Evolutionary conservation across 2,888 invertebrate genomes (phyloP).

Genomic region (Cetonia aurata): DNA sequence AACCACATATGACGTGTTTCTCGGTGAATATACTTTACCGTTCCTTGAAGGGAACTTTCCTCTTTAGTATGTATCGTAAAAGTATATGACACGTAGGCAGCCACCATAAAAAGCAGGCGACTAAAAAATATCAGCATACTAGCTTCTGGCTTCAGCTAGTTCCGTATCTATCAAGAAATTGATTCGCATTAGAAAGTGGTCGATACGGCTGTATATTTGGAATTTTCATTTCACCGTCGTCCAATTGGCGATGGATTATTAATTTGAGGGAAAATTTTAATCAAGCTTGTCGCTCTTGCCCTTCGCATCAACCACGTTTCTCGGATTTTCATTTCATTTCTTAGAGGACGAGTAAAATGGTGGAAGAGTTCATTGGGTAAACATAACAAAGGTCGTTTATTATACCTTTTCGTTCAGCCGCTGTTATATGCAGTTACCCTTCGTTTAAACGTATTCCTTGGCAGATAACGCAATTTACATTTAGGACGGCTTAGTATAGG

Average conservation of each 20-base stretch:
- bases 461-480: no score
- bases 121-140: constrained; percentile 12
- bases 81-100: constrained; percentile 29
- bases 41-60: not conserved
- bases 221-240: constrained; percentile 40
- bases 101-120: constrained; percentile 8
- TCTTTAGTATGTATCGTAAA: constrained; percentile 26
- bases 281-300: constrained; percentile 21
- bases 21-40: no score
- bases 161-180: constrained; percentile 39
- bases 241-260: constrained; percentile 28
- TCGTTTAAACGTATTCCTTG: no score
- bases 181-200: constrained; percentile 26
- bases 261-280: constrained; percentile 39
- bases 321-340: constrained; percentile 32
- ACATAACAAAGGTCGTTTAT: constrained; percentile 4
- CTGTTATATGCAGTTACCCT: no score
- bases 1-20: not conserved
- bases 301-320: constrained; percentile 13
- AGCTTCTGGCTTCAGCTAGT: constrained; percentile 19
- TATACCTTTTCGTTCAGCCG: not conserved
- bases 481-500: no score
- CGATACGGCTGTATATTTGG: constrained; percentile 18
- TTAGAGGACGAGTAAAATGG: not conserved
- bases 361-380: not conserved